phyloP scores from a whole-genome alignment of 1,140 invertebrate species.

The Diabrotica undecimpunctata region DNA sequence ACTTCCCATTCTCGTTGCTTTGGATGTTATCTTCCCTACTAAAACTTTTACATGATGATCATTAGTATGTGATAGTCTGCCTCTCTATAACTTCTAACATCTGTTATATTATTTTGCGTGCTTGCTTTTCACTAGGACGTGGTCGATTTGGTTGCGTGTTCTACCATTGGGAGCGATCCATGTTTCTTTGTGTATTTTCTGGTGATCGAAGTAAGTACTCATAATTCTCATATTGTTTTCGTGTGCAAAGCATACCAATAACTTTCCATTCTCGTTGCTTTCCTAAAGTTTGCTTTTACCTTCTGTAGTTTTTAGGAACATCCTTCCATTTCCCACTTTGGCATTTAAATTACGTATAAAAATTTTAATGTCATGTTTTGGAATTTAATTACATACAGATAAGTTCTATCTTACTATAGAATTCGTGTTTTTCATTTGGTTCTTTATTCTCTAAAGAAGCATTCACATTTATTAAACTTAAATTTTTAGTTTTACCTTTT shows the following conservation, averaged over 20 bases:
- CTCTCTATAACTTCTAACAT: neutral
- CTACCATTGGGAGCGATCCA: neutral
- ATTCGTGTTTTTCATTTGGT: neutral
- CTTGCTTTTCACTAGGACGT: neutral
- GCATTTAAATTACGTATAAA: neutral
- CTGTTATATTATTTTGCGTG: neutral
- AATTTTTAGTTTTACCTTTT: too few species aligned
- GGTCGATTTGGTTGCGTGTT: neutral
- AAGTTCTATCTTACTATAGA: neutral
- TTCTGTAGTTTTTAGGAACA: neutral
- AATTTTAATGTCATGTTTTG: neutral
- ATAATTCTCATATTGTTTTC: neutral
- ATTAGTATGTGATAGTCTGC: neutral
- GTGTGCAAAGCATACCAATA: neutral
- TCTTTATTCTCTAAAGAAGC: neutral
- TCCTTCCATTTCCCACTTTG: neutral
- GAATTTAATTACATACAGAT: too few species aligned
- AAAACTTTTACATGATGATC: too few species aligned
- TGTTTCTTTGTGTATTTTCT: too few species aligned
- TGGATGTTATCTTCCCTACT: too few species aligned
- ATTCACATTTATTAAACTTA: neutral
- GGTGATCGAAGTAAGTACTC: neutral
- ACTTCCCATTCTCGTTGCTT: too few species aligned
- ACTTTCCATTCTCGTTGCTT: neutral
- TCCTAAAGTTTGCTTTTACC: neutral